A percentile compares a stretch with the other conserved stretches of the same genome.
phyloP scores from a whole-genome alignment of 2,888 invertebrate species.

The Ichneumoninae sp. region DNA sequence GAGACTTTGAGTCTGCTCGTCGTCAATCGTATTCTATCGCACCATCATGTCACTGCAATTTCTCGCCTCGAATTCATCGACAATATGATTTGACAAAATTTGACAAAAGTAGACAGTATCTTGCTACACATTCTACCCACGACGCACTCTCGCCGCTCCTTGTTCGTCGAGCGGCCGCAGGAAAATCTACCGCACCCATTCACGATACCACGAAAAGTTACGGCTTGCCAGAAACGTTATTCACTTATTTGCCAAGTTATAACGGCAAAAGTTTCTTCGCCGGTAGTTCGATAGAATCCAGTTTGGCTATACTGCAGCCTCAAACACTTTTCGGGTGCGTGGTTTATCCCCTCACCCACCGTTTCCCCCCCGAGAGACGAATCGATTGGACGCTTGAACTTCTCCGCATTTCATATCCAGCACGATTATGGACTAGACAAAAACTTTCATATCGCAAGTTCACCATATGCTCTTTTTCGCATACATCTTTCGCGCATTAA shows the following conservation, averaged over 20 bases:
- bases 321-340: constrained; percentile 24
- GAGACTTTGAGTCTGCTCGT: constrained; percentile 16
- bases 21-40: constrained; percentile 23
- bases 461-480: neutral
- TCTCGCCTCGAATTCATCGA: constrained; percentile 77
- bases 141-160: neutral
- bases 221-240: constrained; percentile 60
- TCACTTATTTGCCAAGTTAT: constrained; percentile 68
- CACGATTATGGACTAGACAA: constrained; percentile 30
- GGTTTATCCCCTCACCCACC: constrained; percentile 1
- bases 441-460: constrained; percentile 30
- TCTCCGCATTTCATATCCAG: constrained; percentile 45
- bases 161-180: neutral
- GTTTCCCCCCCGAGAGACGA: constrained; percentile 40
- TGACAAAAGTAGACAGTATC: neutral
- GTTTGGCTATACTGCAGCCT: constrained; percentile 15
- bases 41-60: neutral
- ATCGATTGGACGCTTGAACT: constrained; percentile 46
- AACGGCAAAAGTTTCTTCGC: constrained; percentile 66
- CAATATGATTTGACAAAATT: constrained; percentile 33
- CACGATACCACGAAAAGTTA: constrained; percentile 40
- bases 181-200: constrained; percentile 12
- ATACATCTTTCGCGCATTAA: constrained; percentile 3
- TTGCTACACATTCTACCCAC: neutral
- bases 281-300: constrained; percentile 46